Evolutionary conservation across 2,797 vertebrate species (phyloP).

Genomic region (Pantherophis alleghaniensis): DNA sequence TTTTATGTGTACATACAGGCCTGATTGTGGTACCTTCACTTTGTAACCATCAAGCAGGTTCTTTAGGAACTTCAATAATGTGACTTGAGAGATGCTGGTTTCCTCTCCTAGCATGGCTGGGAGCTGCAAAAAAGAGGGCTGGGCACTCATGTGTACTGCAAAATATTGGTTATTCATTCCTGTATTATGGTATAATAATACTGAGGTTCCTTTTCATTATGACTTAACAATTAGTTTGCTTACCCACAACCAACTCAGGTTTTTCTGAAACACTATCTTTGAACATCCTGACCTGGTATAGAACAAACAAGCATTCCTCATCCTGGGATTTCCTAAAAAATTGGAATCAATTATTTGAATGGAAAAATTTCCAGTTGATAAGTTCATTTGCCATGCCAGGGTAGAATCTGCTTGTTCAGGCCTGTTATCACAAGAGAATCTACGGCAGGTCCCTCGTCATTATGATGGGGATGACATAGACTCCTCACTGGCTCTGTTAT

Average conservation of each 20-base stretch:
- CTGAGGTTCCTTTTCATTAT: not conserved
- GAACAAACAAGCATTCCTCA: not conserved
- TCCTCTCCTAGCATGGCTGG: not conserved
- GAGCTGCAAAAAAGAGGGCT: not conserved
- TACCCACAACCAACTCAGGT: not conserved
- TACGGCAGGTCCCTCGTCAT: not conserved
- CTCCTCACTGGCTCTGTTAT: not conserved
- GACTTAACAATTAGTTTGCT: not conserved
- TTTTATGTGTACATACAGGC: not conserved
- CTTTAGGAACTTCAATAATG: not conserved
- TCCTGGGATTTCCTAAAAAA: not conserved
- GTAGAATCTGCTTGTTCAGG: not conserved
- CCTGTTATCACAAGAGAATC: not conserved
- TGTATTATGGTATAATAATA: not conserved
- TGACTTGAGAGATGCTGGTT: not conserved
- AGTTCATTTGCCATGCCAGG: not conserved
- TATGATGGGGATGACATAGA: not conserved
- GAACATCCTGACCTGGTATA: not conserved
- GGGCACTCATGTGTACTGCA: not conserved
- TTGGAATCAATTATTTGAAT: not conserved
- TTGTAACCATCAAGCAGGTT: not conserved
- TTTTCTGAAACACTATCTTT: not conserved
- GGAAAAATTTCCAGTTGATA: not conserved
- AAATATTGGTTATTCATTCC: not conserved
- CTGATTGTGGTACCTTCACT: not conserved